Evolutionary conservation across 2,113 vertebrate genomes (phyloP).

Genomic region (Neoarius graeffei): DNA sequence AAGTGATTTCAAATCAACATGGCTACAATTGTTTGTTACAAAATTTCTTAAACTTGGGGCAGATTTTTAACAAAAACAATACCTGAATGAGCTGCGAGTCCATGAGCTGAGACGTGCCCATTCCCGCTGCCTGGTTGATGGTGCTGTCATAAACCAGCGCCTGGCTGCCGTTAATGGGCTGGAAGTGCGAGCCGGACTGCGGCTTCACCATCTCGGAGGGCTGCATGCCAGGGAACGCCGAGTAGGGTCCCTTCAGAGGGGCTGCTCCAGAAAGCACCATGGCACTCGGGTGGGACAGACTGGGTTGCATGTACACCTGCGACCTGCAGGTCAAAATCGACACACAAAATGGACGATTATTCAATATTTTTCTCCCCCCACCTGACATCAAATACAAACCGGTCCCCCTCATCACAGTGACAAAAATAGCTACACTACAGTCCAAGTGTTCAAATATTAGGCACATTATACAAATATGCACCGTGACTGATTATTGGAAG

Average conservation of each 20-base stretch:
- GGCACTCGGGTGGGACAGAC: conserved; percentile 91
- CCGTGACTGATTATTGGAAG: too few species aligned
- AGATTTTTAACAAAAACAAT: neutral
- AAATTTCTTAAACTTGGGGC: neutral
- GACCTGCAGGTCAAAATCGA: conserved; percentile 73
- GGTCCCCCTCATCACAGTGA: neutral
- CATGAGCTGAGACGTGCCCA: conserved; percentile 95
- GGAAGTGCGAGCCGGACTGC: conserved; percentile 92
- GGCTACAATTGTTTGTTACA: neutral
- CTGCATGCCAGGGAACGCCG: conserved; percentile 92
- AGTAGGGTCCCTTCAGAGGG: conserved; percentile 90
- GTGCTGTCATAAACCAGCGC: conserved; percentile 89
- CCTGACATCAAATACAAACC: neutral
- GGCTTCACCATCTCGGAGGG: conserved; percentile 94
- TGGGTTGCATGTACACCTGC: conserved; percentile 98
- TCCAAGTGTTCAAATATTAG: neutral
- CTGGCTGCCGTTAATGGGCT: conserved; percentile 93
- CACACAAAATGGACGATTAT: neutral
- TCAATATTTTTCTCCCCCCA: neutral
- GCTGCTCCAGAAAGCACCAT: conserved; percentile 94
- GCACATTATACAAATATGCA: neutral
- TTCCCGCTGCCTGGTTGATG: conserved; percentile 85
- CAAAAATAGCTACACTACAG: neutral
- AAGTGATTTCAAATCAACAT: neutral
- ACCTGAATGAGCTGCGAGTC: conserved; percentile 98